Conservation (phyloP, 2,113 vertebrate genomes). For the Actinemys pallida region DNA sequence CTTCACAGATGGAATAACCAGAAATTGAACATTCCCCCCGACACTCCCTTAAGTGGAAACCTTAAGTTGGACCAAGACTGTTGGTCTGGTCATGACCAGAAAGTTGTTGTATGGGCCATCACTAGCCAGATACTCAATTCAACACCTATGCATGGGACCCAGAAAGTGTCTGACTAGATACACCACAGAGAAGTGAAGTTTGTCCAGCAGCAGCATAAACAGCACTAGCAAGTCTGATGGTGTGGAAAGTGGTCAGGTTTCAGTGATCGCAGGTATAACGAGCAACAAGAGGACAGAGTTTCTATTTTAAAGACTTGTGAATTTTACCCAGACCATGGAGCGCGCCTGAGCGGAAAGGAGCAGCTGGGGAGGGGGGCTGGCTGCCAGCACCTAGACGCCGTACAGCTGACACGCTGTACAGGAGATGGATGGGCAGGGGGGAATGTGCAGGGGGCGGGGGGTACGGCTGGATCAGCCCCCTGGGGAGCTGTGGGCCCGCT, state of each 20-base stretch:
- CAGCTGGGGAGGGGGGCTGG: not conserved
- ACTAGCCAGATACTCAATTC: not conserved
- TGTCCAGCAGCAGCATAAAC: not conserved
- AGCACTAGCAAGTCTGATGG: not conserved
- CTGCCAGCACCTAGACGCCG: not conserved
- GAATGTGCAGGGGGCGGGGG: not conserved
- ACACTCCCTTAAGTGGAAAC: not conserved
- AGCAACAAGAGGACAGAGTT: too few species aligned
- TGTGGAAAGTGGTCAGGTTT: not conserved
- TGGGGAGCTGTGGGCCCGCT: too few species aligned
- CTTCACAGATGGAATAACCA: not conserved
- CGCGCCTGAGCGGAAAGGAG: not conserved
- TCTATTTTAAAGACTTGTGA: too few species aligned
- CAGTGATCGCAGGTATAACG: too few species aligned
- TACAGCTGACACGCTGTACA: not conserved
- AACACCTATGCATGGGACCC: not conserved
- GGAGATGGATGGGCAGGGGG: not conserved
- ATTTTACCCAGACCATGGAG: too few species aligned
- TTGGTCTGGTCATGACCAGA: not conserved
- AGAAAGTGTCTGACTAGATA: not conserved
- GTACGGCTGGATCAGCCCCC: not conserved
- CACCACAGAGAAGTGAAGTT: not conserved
- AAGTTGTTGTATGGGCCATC: not conserved
- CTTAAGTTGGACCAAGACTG: not conserved
- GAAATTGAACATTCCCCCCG: not conserved